A percentile compares a stretch with the other conserved stretches of the same genome.
Conservation (phyloP, 2,888 invertebrate species). For the Octonoba sinensis region DNA sequence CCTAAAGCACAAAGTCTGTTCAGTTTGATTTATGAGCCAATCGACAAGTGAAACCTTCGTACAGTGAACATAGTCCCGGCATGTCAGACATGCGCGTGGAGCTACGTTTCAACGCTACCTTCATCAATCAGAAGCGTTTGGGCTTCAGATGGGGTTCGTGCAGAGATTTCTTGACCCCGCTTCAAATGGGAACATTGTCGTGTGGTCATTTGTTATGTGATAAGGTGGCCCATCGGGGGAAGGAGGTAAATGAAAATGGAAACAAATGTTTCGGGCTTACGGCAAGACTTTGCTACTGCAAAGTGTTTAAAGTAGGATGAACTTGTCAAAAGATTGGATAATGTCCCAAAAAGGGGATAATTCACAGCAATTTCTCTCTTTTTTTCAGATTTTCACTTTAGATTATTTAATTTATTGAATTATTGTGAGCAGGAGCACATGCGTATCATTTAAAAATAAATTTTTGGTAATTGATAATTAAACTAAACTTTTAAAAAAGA, state of each 20-base stretch:
- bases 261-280: neutral
- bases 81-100: slow-evolving; percentile 41
- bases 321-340: neutral
- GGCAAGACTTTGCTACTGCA: too few species aligned
- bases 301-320: too few species aligned
- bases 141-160: slow-evolving; percentile 13
- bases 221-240: slow-evolving; percentile 10
- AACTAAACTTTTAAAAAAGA: too few species aligned
- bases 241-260: slow-evolving; percentile 12
- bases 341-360: neutral
- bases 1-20: slow-evolving; percentile 8
- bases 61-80: slow-evolving; percentile 33
- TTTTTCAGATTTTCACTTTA: too few species aligned
- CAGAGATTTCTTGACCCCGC: slow-evolving; percentile 32
- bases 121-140: slow-evolving; percentile 38
- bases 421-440: too few species aligned
- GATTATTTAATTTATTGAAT: too few species aligned
- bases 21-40: slow-evolving; percentile 41
- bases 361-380: too few species aligned
- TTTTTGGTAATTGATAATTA: too few species aligned
- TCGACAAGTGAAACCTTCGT: slow-evolving; percentile 41
- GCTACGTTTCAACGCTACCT: slow-evolving; percentile 6
- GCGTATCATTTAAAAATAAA: too few species aligned
- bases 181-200: slow-evolving; percentile 13
- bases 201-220: slow-evolving; percentile 29